Evolutionary conservation across 2,888 invertebrate genomes (phyloP), one percentile per base, ranked within the genome.

Genomic region (Colletes collaris): DNA sequence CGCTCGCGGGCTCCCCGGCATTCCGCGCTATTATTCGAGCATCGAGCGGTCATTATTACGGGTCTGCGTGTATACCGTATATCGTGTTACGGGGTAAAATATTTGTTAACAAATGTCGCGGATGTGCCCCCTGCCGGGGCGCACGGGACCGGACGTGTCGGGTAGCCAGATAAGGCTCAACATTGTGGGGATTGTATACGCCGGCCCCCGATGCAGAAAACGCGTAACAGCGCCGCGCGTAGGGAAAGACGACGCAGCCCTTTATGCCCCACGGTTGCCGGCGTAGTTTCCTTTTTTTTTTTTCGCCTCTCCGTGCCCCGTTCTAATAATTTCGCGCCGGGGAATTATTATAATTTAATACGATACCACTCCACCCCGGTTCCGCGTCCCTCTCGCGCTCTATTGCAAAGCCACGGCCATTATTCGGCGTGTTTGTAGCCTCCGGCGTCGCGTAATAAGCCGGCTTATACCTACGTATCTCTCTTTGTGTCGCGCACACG

Each of bases 321-420:
- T 76, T 84, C 83, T 86, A 88, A 88, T 88, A 89, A 89, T 88
- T 86, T 85, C 85, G 81, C 81, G 62, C 76, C 70, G 84, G 44
- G 27, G 88, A 90, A 88, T 90, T 88, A 90, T 90, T 90, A 90
- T 90, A 90, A 90, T 90, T 90, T 87, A 89, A 90, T 89, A 88
- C 87, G 87, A 89, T 87, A 86, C 85, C 63, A 77, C 75, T 71
- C 82, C 83, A 78, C 76, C 44, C 76, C 78, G 27, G 76, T 74
- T 63, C 67, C 49, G 56, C 69, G 52, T 58, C 65, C 58, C 60
- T 76, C 77, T 50, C 79, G 56, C 79, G 75, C 71, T 76, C 85
- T 70, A 82, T 72, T 72, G 74, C 80, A 53, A 62, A 62, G 78
- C 85, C 80, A 80, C 80, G 85, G 79, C 88, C 85, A 88, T 87